A percentile compares a stretch with the other conserved stretches of the same genome.
Conservation (phyloP, 2,888 invertebrate species). For the Rhyacophila evoluta region DNA sequence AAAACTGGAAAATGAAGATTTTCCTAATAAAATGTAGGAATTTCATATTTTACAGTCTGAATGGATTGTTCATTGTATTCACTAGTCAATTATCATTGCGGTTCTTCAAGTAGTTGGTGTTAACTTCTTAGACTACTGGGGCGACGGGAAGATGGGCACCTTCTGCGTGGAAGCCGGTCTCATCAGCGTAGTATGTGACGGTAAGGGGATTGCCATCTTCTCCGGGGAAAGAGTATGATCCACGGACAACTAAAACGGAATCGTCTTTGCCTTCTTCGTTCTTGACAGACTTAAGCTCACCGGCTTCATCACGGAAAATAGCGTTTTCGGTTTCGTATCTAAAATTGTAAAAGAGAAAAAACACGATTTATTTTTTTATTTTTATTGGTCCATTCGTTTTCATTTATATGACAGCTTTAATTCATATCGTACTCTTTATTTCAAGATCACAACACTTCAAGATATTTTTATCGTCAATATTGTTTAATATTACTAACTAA, state of each 20-base stretch:
- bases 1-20: not conserved
- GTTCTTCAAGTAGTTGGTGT: not conserved
- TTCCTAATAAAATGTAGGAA: not conserved
- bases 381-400: too few species aligned
- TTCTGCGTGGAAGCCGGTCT: too few species aligned
- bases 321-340: conserved; percentile 72
- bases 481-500: too few species aligned
- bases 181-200: too few species aligned
- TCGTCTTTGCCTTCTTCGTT: conserved; percentile 72
- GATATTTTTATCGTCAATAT: too few species aligned
- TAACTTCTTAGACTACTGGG: not conserved
- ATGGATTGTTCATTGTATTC: not conserved
- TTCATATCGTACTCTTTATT: too few species aligned
- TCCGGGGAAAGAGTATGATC: conserved; percentile 70
- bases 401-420: too few species aligned
- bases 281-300: conserved; percentile 61
- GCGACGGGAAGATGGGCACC: too few species aligned
- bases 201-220: conserved; percentile 68
- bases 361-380: too few species aligned
- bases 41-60: not conserved
- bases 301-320: conserved; percentile 67
- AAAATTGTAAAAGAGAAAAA: too few species aligned
- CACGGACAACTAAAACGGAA: conserved; percentile 70
- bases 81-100: not conserved
- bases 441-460: too few species aligned